Evolutionary conservation across 2,113 vertebrate genomes (phyloP).

Genomic region (Antechinus stuartii): DNA sequence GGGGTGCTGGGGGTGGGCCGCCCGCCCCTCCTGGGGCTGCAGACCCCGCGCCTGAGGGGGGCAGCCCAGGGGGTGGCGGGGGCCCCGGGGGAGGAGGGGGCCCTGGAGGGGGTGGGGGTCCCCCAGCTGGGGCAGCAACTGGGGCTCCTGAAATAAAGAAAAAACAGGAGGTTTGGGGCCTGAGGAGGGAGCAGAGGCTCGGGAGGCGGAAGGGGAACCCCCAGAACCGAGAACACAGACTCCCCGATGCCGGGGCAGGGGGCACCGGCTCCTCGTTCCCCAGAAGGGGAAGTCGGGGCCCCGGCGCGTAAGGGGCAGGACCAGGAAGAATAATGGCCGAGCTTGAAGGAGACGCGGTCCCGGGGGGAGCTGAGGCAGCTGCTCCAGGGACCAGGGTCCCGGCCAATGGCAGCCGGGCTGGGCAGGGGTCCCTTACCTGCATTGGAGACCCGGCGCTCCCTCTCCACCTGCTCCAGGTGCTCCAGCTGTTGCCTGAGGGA

Average conservation of each 20-base stretch:
- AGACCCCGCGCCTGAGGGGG: constrained; percentile 82
- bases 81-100: constrained; percentile 83
- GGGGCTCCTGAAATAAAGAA: constrained; percentile 78
- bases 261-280: not conserved
- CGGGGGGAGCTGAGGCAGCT: constrained; percentile 57
- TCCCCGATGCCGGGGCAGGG: not conserved
- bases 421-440: constrained; percentile 75
- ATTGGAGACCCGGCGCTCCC: constrained; percentile 76
- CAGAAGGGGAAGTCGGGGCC: not conserved
- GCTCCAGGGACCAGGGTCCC: not conserved
- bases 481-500: constrained; percentile 81
- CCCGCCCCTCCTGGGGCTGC: constrained; percentile 76
- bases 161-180: not conserved
- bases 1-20: constrained; percentile 86
- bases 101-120: constrained; percentile 85
- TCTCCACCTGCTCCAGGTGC: constrained; percentile 74
- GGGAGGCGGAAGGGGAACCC: not conserved
- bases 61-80: constrained; percentile 83
- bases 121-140: constrained; percentile 78
- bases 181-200: constrained; percentile 54
- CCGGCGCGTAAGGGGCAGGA: not conserved
- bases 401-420: not conserved
- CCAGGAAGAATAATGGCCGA: not conserved
- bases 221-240: not conserved
- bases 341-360: not conserved